Evolutionary conservation across 37 sponge, comb jelly and placozoan genomes (phyloP).

Genomic region (Corticium candelabrum): DNA sequence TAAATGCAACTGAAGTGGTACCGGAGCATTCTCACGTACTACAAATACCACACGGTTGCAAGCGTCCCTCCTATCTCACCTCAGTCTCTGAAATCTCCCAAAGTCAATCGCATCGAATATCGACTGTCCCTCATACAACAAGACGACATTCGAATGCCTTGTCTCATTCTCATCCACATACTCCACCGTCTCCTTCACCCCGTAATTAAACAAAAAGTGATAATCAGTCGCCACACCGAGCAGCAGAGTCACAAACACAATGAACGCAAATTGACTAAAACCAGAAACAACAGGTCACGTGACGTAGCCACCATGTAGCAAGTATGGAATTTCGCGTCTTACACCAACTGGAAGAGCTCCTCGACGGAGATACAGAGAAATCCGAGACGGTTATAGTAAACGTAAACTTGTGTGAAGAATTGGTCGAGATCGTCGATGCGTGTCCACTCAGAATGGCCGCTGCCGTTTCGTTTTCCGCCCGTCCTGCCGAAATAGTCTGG

Average conservation of each 20-base stretch:
- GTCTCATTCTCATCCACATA: background rate
- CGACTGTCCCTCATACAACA: background rate
- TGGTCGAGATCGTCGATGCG: background rate
- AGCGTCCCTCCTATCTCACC: too few species aligned
- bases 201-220: background rate
- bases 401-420: background rate
- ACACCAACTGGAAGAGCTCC: background rate
- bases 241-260: background rate
- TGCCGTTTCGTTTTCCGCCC: background rate
- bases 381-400: background rate
- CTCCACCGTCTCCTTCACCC: too few species aligned
- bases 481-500: background rate
- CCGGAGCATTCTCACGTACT: too few species aligned
- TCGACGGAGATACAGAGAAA: background rate
- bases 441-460: background rate
- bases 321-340: background rate
- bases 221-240: background rate
- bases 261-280: background rate
- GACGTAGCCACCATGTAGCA: background rate
- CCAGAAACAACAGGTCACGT: background rate
- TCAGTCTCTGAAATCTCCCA: background rate
- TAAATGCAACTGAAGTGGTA: too few species aligned
- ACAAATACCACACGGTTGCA: too few species aligned
- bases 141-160: background rate
- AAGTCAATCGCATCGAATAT: background rate